Conservation (phyloP, 2,113 vertebrate genomes). For the Pipra filicauda region DNA sequence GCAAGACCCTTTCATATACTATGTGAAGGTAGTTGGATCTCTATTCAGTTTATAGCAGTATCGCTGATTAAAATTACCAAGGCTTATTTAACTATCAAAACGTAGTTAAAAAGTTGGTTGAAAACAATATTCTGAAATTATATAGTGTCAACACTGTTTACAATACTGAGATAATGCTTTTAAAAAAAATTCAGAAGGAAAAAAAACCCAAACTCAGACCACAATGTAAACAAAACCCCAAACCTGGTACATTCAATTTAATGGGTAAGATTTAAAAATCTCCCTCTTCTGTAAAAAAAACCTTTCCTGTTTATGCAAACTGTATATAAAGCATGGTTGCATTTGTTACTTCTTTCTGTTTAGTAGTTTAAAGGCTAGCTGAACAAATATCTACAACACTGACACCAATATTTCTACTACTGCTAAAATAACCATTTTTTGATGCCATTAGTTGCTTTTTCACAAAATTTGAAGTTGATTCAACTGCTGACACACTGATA, state of each 20-base stretch:
- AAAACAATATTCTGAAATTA: constrained; percentile 37
- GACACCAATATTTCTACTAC: background rate
- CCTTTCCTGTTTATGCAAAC: background rate
- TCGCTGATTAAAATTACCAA: constrained; percentile 36
- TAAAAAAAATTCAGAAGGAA: background rate
- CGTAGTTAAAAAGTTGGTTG: background rate
- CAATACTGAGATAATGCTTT: constrained; percentile 9
- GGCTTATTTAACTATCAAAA: background rate
- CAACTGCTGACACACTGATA: background rate
- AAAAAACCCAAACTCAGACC: background rate
- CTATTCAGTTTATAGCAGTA: background rate
- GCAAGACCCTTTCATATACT: background rate
- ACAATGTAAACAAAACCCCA: background rate
- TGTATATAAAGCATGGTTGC: background rate
- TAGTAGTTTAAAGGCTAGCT: background rate
- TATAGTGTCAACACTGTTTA: background rate
- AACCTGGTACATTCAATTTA: background rate
- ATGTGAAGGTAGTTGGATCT: background rate
- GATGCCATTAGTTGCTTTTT: background rate
- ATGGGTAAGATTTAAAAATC: background rate
- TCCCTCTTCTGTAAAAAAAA: background rate
- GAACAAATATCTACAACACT: background rate
- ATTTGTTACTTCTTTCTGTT: background rate
- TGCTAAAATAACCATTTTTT: background rate
- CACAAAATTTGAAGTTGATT: background rate